Evolutionary conservation across 1,140 invertebrate genomes (phyloP), one percentile per base, ranked within the genome.

Genomic region (Drosophila hydei): DNA sequence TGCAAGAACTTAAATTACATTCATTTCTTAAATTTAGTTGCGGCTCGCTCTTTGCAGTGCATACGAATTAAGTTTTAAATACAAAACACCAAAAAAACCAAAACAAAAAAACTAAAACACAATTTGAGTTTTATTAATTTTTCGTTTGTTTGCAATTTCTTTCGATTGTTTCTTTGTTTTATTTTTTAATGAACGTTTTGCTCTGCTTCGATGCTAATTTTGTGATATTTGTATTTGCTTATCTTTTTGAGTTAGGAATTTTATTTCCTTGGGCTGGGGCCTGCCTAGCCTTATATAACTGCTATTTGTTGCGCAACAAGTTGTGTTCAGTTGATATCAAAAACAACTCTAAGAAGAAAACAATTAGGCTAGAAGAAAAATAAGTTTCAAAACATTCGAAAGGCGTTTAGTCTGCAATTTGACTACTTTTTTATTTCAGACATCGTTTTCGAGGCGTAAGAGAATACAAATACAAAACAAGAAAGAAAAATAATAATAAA

Each of bases 241-340:
- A 45, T 50, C 60, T 55, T 42, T n/a, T 23, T 30, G 55, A 56
- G 43, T 18, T 11, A 47, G 19, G 4, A 12, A 14, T 25, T 43
- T 65, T 40, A n/a, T 76, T 72, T 58, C 8, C 45, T 60, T 33
- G 42, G 72, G 48, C 50, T 54, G 65, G 51, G 42, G 12, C 42
- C 60, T 25, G 69, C 45, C 62, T 62, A 85, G 81, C 77, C 64
- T 79, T 77, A 59, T 77, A 51, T 67, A 60, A 71, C 70, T 77
- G 80, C 70, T 81, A 61, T 80, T 68, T 83, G 79, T 84, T 84
- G 79, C 71, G 78, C 75, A 85, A 83, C 78, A 50, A 72, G 52
- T 83, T 87, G 83, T 88, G 83, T 88, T 88, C 83, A 88, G 51
- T 73, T 79, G 78, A 83, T 88, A 88, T 85, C 79, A 76, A 84